phyloP scores from a whole-genome alignment of 1,140 invertebrate species.

The Polypedilum vanderplanki region DNA sequence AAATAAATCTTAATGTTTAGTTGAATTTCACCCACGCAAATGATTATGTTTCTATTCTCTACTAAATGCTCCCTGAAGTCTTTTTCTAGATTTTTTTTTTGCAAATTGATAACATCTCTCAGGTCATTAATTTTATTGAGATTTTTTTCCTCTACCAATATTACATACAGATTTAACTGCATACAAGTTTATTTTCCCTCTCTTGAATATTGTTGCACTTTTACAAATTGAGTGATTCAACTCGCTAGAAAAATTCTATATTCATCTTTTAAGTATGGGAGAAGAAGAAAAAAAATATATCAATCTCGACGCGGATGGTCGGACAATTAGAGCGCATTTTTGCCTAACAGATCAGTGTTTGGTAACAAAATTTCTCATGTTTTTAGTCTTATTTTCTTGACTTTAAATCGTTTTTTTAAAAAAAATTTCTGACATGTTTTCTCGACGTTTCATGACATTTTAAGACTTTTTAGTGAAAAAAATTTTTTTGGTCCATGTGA shows the following conservation, averaged over 20 bases:
- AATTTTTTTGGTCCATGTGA: too few relatives aligned
- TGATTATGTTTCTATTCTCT: not conserved
- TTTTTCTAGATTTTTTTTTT: not conserved
- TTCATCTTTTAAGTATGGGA: not conserved
- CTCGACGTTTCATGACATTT: too few relatives aligned
- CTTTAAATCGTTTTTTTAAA: too few relatives aligned
- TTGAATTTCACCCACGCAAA: constrained; percentile 11
- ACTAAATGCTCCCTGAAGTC: not conserved
- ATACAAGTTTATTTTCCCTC: not conserved
- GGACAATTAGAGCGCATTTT: not conserved
- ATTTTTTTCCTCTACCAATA: constrained; percentile 5
- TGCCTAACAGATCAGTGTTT: too few relatives aligned
- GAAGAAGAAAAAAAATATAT: not conserved
- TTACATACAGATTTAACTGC: not conserved
- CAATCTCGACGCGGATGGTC: too few relatives aligned
- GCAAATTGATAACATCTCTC: constrained; percentile 29
- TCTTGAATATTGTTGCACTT: not conserved
- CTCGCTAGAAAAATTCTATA: not conserved
- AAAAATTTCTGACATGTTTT: too few relatives aligned
- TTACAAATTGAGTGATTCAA: constrained; percentile 13
- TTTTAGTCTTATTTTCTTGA: too few relatives aligned
- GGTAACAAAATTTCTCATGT: too few relatives aligned
- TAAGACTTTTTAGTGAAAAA: too few relatives aligned
- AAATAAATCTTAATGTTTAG: not conserved
- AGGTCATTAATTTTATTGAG: constrained; percentile 28